Base-by-base conservation (phyloP, 2,888 invertebrate species). In the Strigamia crassipes region DNA sequence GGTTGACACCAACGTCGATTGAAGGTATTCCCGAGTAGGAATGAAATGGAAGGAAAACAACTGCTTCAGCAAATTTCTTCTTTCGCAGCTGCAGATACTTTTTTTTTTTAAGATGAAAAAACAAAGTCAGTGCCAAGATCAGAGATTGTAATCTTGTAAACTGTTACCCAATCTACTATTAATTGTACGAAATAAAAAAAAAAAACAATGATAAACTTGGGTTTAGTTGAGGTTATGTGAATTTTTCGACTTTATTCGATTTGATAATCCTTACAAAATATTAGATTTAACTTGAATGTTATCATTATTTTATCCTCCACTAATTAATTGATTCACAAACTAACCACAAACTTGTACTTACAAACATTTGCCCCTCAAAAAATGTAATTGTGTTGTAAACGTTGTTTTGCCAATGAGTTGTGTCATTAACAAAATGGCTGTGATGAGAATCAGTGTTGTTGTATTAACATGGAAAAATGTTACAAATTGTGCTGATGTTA, bases 271-370 rank as follows among this genome's bases (percentile, higher is more conserved):
- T 66, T 66, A 27, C 51, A 51, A 51, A 51, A n/a, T 18, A 51
- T 51, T 46, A 13, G 34, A 51, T 51, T 51, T 18, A 51, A 18
- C 34, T 34, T 34, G 4, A 34, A 34, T 34, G 34, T 34, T n/a
- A 51, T 51, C 4, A 51, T 51, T 15, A 46, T 10, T 46, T 46
- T 13, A 46, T 13, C n/a, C 18, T 51, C 51, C 13, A 15, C 51
- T n/a, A 51, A 13, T 51, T n/a, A n/a, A n/a, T n/a, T n/a, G 18
- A 51, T 51, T 66, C 27, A 66, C 66, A 66, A 66, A 66, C 66
- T 66, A 66, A 66, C 66, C 66, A 66, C 66, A 66, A 66, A 66
- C 66, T 66, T 31, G 66, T 66, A 31, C 66, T 66, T 66, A 27
- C 15, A 66, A 66, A 66, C 27, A 66, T 66, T 23, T 27, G 27